phyloP scores from a whole-genome alignment of 2,888 invertebrate species.

The Ceraclea dissimilis region DNA sequence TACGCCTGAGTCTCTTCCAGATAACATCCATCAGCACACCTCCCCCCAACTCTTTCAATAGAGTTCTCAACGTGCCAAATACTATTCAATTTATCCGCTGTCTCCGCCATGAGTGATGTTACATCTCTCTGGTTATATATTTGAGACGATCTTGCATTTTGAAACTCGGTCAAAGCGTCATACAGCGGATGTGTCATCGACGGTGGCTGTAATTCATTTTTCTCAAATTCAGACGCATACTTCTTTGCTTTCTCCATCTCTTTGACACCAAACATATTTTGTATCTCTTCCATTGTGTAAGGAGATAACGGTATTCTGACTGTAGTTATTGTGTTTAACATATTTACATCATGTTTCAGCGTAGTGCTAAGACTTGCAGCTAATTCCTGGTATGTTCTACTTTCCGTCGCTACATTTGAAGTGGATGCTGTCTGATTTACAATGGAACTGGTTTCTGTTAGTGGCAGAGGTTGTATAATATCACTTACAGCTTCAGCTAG shows the following conservation, averaged over 20 bases:
- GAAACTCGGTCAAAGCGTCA: slow-evolving; percentile 22
- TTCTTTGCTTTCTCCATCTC: slow-evolving; percentile 15
- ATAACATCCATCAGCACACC: slow-evolving; percentile 19
- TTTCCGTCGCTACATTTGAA: neutral
- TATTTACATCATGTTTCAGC: neutral
- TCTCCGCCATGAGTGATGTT: slow-evolving; percentile 6
- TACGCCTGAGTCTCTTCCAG: slow-evolving; percentile 11
- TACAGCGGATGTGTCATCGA: slow-evolving; percentile 17
- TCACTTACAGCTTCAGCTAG: slow-evolving; percentile 10
- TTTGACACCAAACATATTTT: slow-evolving; percentile 21
- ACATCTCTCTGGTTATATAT: slow-evolving; percentile 21
- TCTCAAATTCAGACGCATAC: slow-evolving; percentile 21
- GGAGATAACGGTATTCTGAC: slow-evolving; percentile 4
- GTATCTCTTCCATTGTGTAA: slow-evolving; percentile 23
- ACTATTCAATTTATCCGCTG: slow-evolving; percentile 10
- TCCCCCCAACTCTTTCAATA: slow-evolving; percentile 8
- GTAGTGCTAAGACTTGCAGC: neutral
- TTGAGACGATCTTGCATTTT: slow-evolving; percentile 18
- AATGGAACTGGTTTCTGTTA: slow-evolving; percentile 8
- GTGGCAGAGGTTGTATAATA: slow-evolving; percentile 9
- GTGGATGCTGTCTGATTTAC: neutral
- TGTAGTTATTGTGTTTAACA: neutral
- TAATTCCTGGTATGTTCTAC: neutral
- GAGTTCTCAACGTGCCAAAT: slow-evolving; percentile 20
- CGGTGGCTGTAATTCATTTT: slow-evolving; percentile 20